Base-by-base conservation (phyloP, 2,888 invertebrate genomes). In the Ectemnius lituratus region DNA sequence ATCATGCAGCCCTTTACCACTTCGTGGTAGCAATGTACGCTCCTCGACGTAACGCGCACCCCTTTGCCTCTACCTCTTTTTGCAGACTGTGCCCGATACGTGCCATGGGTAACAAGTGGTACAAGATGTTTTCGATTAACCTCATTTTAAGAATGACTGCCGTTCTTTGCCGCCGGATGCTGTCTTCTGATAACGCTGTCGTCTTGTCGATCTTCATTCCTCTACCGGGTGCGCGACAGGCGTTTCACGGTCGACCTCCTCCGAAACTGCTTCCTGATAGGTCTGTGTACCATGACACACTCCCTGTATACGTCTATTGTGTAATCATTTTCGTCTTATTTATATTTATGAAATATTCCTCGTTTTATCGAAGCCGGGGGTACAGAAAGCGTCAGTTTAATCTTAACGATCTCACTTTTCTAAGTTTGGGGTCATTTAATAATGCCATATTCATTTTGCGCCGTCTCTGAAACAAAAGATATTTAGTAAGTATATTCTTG, bases 81-180 rank as follows among this genome's bases (percentile, higher is more conserved):
- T 28, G 20, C 8, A 64, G 62, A 57, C 67, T 70, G 56, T 65
- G 28, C 58, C 37, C 62, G 62, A 47, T 81, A 85, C 84, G 86
- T 84, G 83, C 68, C 49, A 49, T 13, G 80, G 46, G 69, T 81
- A 76, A 78, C 78, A 76, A 84, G 76, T 67, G 61, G 52, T 61
- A 70, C 78, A 76, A 81, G 70, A 76, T 79, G 78, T 81, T 80
- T 74, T 75, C 81, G 80, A 82, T 86, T 85, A 82, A 83, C 78
- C 77, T 75, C 75, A 76, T 79, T 83, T 85, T 84, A 83, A 81
- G 75, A 83, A 83, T 72, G 81, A 80, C 76, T 68, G 73, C 65
- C 75, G 67, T 73, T 67, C 69, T 67, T 82, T 80, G 67, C 79
- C 46, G 62, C 67, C 80, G 61, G 75, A 70, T 76, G 76, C 67